These are phyloP conservation scores for Taurulus bubalis DNA, from an alignment of 2,113 vertebrate species.

Conservation along the genomic window DNA sequence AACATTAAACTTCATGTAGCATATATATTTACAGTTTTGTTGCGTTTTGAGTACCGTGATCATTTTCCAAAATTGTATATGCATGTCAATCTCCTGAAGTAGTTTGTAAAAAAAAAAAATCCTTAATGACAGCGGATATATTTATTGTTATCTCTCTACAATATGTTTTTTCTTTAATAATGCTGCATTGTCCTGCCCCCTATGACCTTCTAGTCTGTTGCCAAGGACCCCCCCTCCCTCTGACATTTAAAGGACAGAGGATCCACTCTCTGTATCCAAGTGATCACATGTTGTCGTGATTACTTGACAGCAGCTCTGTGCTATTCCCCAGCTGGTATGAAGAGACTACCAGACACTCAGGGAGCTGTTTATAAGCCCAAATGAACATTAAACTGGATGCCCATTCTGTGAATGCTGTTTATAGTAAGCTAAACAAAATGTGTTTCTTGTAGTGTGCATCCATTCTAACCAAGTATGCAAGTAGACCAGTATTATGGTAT, in stretches of 20 bases:
- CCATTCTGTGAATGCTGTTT: not conserved
- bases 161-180: not conserved
- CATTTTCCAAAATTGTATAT: not conserved
- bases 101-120: not conserved
- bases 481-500: slow-evolving; percentile 2
- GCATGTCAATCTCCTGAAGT: not conserved
- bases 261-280: slow-evolving; percentile 29
- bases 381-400: not conserved
- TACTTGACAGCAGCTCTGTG: slow-evolving; percentile 10
- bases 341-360: slow-evolving; percentile 37
- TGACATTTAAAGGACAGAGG: slow-evolving; percentile 34
- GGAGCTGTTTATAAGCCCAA: not conserved
- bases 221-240: not conserved
- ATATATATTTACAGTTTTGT: not conserved
- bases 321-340: not conserved
- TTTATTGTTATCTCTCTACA: not conserved
- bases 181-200: not conserved
- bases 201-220: not conserved
- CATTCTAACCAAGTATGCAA: not conserved
- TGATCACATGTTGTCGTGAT: slow-evolving; percentile 44
- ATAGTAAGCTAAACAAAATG: not conserved
- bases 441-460: not conserved
- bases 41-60: not conserved
- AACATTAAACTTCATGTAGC: not conserved
- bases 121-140: not conserved